phyloP scores from a whole-genome alignment of 30 jellyfish, hydroid and myxozoan genomes.

The Turritopsis rubra region DNA sequence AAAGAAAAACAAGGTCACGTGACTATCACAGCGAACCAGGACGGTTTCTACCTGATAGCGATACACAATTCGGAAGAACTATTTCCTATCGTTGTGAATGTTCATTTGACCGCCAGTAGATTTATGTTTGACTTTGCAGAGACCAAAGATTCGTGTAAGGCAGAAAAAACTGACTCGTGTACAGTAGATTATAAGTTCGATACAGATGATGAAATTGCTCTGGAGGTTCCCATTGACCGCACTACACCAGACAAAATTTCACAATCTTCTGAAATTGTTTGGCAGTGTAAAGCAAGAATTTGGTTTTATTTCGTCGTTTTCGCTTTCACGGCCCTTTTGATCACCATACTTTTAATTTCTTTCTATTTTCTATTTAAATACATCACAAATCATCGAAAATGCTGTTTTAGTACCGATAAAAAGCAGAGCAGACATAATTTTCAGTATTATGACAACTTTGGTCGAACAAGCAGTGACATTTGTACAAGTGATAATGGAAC shows the following conservation, averaged over 20 bases:
- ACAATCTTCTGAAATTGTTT: neutral
- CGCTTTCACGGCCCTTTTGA: neutral
- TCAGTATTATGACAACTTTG: constrained; percentile 2
- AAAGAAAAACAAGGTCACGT: neutral
- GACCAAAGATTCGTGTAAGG: neutral
- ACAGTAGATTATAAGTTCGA: neutral
- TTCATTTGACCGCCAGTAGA: neutral
- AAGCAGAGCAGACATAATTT: neutral
- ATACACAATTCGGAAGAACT: neutral
- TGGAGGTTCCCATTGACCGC: neutral
- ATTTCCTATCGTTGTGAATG: neutral
- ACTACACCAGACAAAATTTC: neutral
- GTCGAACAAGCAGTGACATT: constrained; percentile 1
- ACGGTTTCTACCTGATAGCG: neutral
- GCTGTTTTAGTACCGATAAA: neutral
- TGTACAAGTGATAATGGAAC: neutral
- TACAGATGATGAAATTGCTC: neutral
- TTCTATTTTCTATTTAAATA: neutral
- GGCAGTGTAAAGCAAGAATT: constrained; percentile 5
- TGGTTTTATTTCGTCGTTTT: constrained; percentile 2
- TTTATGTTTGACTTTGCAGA: neutral
- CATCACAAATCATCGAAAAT: neutral
- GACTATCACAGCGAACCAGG: neutral
- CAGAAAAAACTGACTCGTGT: neutral
- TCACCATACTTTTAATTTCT: neutral